Base-by-base conservation (phyloP, 2,888 invertebrate species). In the Coelinius sp. region DNA sequence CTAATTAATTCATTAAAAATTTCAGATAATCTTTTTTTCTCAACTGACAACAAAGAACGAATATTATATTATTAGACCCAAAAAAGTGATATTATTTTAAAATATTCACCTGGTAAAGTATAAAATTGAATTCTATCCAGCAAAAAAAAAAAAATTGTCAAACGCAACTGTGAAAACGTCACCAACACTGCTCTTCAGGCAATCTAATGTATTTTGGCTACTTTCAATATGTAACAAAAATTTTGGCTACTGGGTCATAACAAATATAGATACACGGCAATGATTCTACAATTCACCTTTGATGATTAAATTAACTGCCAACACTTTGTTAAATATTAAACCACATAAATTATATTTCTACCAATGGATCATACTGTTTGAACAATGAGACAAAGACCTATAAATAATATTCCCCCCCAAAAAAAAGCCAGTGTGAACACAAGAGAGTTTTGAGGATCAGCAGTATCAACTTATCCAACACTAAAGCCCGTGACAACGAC, bases 91-190 rank as follows among this genome's bases (percentile, higher is more conserved):
- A n/a, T n/a, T 8, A 31, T 31, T 31, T 31, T 8, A 31, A 31
- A 31, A 49, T n/a, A 20, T 49, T 53, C 20, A 59, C 10, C 25
- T 7, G n/a, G 49, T 62, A 8, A 25, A 53, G 53, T 41, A 62
- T 46, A 73, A 74, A 78, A 74, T 80, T 79, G 80, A 79, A 78
- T 71, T 71, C 69, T 75, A 71, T 79, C 79, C 79, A 81, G 78
- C 79, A 79, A 76, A 68, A 56, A 80, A 79, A 76, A 68, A 56
- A 52, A 20, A 20, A 14, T 7, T 4, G 17, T 20, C 17, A 3
- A 70, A 44, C 71, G 67, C 68, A 63, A 77, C 41, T 38, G 46
- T 56, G 41, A 49, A 1, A 49, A 17, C 44, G 10, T 24, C 38
- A 41, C 17, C 49, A 8, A 17, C n/a, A 17, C 22, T 17, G n/a